Evolutionary conservation across 2,113 vertebrate species (phyloP).

Genomic region (Elgaria multicarinata): DNA sequence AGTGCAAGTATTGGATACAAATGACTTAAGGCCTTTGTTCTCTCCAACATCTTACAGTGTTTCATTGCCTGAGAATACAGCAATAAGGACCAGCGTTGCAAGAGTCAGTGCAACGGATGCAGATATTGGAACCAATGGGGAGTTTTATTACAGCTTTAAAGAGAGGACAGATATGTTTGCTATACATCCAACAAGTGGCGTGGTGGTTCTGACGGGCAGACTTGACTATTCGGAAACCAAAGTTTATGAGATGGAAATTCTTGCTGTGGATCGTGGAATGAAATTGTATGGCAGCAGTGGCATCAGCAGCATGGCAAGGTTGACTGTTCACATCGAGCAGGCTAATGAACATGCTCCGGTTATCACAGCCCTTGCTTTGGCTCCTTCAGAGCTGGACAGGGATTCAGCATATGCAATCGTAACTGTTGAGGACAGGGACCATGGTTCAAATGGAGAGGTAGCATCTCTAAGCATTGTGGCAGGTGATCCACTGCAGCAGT

Average conservation of each 20-base stretch:
- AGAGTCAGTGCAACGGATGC: constrained; percentile 96
- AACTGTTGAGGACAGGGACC: constrained; percentile 91
- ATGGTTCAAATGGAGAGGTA: constrained; percentile 91
- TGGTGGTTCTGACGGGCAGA: constrained; percentile 89
- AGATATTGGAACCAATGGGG: constrained; percentile 97
- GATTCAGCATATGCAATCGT: constrained; percentile 91
- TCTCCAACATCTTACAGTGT: constrained; percentile 97
- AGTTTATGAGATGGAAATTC: constrained; percentile 91
- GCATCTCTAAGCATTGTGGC: constrained; percentile 92
- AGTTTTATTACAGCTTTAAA: constrained; percentile 98
- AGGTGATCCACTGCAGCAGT: constrained; percentile 91
- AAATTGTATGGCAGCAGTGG: constrained; percentile 97
- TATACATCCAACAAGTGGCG: constrained; percentile 94
- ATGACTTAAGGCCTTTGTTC: constrained; percentile 95
- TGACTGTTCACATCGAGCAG: constrained; percentile 89
- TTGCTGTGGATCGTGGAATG: constrained; percentile 95
- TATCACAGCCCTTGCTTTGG: constrained; percentile 84
- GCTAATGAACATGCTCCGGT: constrained; percentile 90
- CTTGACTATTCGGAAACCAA: constrained; percentile 88
- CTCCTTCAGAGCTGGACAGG: constrained; percentile 84
- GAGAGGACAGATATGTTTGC: constrained; percentile 96
- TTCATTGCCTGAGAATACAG: constrained; percentile 92
- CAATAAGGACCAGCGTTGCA: constrained; percentile 90
- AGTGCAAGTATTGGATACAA: constrained; percentile 96
- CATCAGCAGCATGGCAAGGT: constrained; percentile 94